A percentile compares a stretch with the other conserved stretches of the same genome.
Evolutionary conservation across 2,113 vertebrate species (phyloP).

Genomic region (Vombatus ursinus): DNA sequence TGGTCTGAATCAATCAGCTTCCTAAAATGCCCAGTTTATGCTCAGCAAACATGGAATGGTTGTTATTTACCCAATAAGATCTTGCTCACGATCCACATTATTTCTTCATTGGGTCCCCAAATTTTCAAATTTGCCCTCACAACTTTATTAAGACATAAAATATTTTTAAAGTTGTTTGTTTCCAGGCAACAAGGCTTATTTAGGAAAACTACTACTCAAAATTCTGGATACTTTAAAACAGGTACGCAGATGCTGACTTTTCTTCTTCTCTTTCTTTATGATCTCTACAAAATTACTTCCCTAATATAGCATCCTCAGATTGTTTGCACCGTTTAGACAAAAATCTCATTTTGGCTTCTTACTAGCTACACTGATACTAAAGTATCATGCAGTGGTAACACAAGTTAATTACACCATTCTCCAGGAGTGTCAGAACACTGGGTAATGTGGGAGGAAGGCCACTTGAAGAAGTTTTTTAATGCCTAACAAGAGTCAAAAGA

Average conservation of each 20-base stretch:
- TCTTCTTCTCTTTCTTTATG: conserved; percentile 5
- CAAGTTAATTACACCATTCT: conserved; percentile 56
- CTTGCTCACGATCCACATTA: conserved; percentile 1
- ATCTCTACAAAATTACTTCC: conserved; percentile 22
- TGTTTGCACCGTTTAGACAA: conserved; percentile 18
- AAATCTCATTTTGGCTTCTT: conserved; percentile 51
- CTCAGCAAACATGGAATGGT: background rate
- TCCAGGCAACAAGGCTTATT: accelerated
- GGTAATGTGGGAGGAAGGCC: conserved; percentile 46
- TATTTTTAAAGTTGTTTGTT: background rate
- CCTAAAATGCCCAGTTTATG: background rate
- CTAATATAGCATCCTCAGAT: conserved; percentile 15
- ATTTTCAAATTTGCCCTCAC: conserved; percentile 1
- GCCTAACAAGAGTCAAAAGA: background rate
- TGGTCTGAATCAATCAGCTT: background rate
- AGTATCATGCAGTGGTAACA: conserved; percentile 10
- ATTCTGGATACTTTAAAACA: conserved; percentile 23
- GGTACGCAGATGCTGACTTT: background rate
- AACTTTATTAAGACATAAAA: background rate
- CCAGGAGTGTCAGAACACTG: background rate
- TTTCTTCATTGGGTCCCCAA: background rate
- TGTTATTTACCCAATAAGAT: background rate
- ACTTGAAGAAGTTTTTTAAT: background rate
- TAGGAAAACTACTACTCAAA: background rate
- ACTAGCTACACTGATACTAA: conserved; percentile 40